Percentiles rank a stretch among this genome's conserved stretches.
These are phyloP conservation scores for Pandemis corylana DNA, from an alignment of 2,888 invertebrate genomes.

Conservation along the genomic window DNA sequence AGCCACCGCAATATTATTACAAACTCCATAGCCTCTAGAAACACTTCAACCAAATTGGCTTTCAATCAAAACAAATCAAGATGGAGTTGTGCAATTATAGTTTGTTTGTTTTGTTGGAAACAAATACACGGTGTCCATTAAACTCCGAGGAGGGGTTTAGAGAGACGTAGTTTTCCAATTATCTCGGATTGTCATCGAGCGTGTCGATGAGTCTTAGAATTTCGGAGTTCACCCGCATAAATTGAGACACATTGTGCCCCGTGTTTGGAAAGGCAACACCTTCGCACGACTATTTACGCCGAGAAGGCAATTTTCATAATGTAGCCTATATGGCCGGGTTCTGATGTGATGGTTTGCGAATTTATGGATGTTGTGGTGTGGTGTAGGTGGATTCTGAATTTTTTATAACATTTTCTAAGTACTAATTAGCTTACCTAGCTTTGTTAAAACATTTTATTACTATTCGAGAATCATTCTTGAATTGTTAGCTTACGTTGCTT, in stretches of 20 bases:
- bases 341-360: slow-evolving; percentile 24
- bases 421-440: slow-evolving; percentile 10
- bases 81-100: slow-evolving; percentile 49
- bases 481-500: no score
- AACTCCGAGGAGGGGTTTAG: slow-evolving; percentile 51
- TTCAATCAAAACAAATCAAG: slow-evolving; percentile 47
- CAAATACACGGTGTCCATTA: slow-evolving; percentile 53
- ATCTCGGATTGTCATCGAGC: slow-evolving; percentile 49
- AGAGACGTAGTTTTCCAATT: slow-evolving; percentile 63
- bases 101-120: slow-evolving; percentile 48
- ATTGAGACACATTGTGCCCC: slow-evolving; percentile 54
- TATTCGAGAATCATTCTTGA: no score
- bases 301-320: slow-evolving; percentile 59
- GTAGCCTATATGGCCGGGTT: slow-evolving; percentile 43
- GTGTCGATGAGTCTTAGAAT: slow-evolving; percentile 52
- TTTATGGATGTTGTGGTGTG: slow-evolving; percentile 16
- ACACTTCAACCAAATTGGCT: slow-evolving; percentile 45
- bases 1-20: slow-evolving; percentile 37
- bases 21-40: slow-evolving; percentile 40
- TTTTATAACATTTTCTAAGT: background rate
- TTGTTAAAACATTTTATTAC: background rate
- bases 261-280: slow-evolving; percentile 55
- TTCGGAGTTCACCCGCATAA: slow-evolving; percentile 46
- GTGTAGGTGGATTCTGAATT: slow-evolving; percentile 20
- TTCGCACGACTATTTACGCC: slow-evolving; percentile 49